Evolutionary conservation across 2,888 invertebrate genomes (phyloP), one percentile per base, ranked within the genome.

Genomic region (Hofmannophila pseudospretella): DNA sequence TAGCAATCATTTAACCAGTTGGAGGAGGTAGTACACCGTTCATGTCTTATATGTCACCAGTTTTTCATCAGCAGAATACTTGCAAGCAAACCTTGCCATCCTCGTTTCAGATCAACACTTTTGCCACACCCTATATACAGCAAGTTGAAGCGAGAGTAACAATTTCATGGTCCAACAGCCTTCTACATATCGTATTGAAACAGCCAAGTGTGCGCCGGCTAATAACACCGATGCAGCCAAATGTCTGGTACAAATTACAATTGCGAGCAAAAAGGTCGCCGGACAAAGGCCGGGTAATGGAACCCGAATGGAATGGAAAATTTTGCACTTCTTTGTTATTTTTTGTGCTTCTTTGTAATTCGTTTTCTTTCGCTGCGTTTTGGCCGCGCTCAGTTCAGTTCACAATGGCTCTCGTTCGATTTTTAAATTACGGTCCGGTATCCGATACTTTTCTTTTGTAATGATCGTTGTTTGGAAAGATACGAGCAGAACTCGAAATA

Each of bases 211-310:
- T 25, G 27, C n/a, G 27, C 11, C 19, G 10, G 9, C 9, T 26
- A 28, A 28, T 13, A 28, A 9, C 19, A n/a, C 26, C 9, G 12
- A 10, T 26, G 34, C 26, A 19, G 28, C 34, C 28, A 10, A 28
- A 35, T 20, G 25, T n/a, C 27, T n/a, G 12, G 20, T 28, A 26
- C 34, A 29, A 38, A 34, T 38, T 34, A 34, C 34, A 31, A 12
- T 34, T 12, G 12, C 13, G 12, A 26, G 16, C 49, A 42, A 48
- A 54, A 52, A 50, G 41, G 52, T 47, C 32, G 33, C 51, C 52
- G 51, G 54, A 67, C 63, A 60, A 62, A 66, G 53, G 54, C 9
- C 30, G 10, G 53, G 63, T 67, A 70, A 67, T 64, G 57, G 69
- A 67, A 64, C 61, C 51, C 59, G 59, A 62, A 64, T 58, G 52